Percentiles rank a stretch among this genome's conserved stretches.
Evolutionary conservation across 2,888 invertebrate genomes (phyloP).

Genomic region (Ceriagrion tenellum): DNA sequence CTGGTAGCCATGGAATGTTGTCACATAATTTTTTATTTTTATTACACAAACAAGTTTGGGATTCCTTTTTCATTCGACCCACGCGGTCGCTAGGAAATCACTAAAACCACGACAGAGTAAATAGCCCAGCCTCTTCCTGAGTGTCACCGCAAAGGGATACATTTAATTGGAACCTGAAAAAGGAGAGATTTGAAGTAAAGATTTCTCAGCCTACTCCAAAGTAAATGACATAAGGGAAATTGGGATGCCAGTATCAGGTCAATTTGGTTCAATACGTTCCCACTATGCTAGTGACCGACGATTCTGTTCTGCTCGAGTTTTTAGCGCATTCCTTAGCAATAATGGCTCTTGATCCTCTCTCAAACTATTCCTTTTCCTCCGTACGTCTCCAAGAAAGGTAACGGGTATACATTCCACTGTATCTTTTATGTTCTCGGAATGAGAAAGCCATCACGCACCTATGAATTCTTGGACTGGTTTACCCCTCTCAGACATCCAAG

Average conservation of each 20-base stretch:
- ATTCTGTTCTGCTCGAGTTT: background rate
- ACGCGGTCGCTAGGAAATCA: too few species aligned
- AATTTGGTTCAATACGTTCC: background rate
- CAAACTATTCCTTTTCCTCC: background rate
- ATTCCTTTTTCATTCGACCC: too few species aligned
- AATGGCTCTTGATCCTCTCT: background rate
- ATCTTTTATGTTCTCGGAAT: background rate
- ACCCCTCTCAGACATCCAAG: background rate
- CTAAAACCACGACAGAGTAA: background rate
- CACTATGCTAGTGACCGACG: background rate
- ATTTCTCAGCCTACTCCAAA: background rate
- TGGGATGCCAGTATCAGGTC: background rate
- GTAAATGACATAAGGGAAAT: background rate
- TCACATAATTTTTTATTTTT: too few species aligned
- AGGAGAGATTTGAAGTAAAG: background rate
- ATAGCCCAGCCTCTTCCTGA: too few species aligned
- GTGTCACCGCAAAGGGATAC: too few species aligned
- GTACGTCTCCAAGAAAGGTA: background rate
- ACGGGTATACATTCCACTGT: background rate
- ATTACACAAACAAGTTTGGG: too few species aligned
- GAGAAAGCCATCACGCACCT: background rate
- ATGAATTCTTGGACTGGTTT: background rate
- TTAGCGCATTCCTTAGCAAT: background rate
- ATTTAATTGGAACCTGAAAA: background rate
- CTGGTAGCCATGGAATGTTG: too few species aligned